Percentiles rank a stretch among this genome's conserved stretches.
These are phyloP conservation scores for Dendrocincla fuliginosa DNA, from an alignment of 2,797 vertebrate genomes.

Conservation along the genomic window DNA sequence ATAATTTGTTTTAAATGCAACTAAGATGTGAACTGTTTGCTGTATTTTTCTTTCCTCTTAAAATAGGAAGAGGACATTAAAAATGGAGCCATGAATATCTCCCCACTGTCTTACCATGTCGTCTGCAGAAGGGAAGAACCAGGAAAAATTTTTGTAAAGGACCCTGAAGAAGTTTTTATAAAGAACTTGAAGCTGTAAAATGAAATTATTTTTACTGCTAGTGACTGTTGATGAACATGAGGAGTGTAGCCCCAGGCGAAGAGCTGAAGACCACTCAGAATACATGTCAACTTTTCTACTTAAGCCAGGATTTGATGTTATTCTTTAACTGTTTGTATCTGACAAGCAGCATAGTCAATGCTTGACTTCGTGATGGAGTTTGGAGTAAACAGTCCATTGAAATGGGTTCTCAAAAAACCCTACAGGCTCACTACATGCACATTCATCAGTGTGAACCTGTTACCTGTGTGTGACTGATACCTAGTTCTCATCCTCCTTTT, in stretches of 20 bases:
- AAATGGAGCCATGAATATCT: neutral
- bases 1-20: neutral
- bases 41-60: constrained; percentile 27
- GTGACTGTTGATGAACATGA: neutral
- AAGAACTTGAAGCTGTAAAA: constrained; percentile 12
- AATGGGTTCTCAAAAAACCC: neutral
- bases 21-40: neutral
- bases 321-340: constrained; percentile 6
- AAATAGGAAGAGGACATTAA: constrained; percentile 76
- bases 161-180: neutral
- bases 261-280: constrained; percentile 7
- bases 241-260: neutral
- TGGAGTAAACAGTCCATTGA: neutral
- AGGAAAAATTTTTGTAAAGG: neutral
- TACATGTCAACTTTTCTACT: neutral
- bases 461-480: neutral
- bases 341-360: neutral
- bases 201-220: neutral
- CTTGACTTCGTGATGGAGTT: constrained; percentile 15
- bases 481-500: neutral
- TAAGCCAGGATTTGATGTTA: neutral
- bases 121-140: neutral
- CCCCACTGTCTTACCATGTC: neutral
- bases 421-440: neutral
- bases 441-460: neutral